A percentile compares a stretch with the other conserved stretches of the same genome.
These are phyloP conservation scores for Dryoscopus gambensis DNA, from an alignment of 2,113 vertebrate genomes.

Conservation along the genomic window DNA sequence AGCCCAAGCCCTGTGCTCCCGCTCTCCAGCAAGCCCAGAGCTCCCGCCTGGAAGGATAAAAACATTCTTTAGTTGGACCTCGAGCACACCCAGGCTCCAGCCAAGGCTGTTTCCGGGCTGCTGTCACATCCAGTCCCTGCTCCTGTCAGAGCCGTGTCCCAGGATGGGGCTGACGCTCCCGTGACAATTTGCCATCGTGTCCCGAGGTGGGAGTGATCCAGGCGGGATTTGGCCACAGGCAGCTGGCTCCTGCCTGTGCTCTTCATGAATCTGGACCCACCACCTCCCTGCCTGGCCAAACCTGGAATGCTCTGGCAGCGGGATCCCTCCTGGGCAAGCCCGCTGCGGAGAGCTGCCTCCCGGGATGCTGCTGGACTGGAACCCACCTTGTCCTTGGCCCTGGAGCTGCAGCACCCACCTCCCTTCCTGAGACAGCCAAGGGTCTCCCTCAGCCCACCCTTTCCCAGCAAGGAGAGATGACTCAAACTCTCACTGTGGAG, in stretches of 20 bases:
- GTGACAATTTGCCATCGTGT: neutral
- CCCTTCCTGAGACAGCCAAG: neutral
- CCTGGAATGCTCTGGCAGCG: conserved; percentile 3
- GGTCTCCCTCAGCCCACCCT: neutral
- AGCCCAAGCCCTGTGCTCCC: neutral
- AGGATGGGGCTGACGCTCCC: accelerated
- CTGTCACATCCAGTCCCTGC: neutral
- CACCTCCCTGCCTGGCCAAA: neutral
- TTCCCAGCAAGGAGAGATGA: neutral
- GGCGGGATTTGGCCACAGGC: neutral
- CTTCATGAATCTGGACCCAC: neutral
- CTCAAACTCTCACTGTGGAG: neutral
- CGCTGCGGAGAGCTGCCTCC: neutral
- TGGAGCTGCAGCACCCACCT: neutral
- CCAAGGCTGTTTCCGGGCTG: neutral
- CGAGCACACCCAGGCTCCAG: neutral
- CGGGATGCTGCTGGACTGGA: neutral
- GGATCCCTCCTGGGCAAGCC: neutral
- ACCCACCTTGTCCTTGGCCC: neutral
- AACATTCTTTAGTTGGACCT: neutral
- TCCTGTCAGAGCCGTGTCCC: neutral
- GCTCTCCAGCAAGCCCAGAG: neutral
- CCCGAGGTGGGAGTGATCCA: accelerated
- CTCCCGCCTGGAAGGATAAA: neutral
- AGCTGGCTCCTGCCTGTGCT: neutral